phyloP scores from a whole-genome alignment of 2,113 vertebrate species.

The Cyrtonyx montezumae region DNA sequence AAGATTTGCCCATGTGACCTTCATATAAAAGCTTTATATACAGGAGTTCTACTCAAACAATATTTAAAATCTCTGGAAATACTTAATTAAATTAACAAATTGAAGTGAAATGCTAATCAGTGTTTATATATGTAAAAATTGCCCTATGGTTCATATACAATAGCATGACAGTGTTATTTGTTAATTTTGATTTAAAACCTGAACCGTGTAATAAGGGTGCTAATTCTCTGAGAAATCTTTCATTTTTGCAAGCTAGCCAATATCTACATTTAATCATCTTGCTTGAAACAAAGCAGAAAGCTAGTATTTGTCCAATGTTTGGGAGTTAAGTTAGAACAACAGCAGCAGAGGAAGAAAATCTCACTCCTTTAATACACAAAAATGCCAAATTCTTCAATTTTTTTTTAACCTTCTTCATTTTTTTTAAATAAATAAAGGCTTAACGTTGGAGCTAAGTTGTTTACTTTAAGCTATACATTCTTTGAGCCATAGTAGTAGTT shows the following conservation, averaged over 20 bases:
- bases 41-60: constrained; percentile 78
- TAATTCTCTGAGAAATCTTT: constrained; percentile 33
- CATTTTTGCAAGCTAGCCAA: constrained; percentile 14
- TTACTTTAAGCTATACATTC: constrained; percentile 68
- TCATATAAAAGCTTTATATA: constrained; percentile 78
- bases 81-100: constrained; percentile 72
- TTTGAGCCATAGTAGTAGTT: constrained; percentile 54
- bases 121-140: constrained; percentile 62
- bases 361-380: not conserved
- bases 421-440: constrained; percentile 73
- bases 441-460: constrained; percentile 53
- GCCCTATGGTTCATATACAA: constrained; percentile 36
- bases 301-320: constrained; percentile 5
- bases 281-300: constrained; percentile 61
- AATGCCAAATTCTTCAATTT: constrained; percentile 40
- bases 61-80: constrained; percentile 68
- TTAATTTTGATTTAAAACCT: constrained; percentile 65
- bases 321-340: constrained; percentile 18
- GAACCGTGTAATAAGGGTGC: constrained; percentile 23
- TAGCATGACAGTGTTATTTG: constrained; percentile 18
- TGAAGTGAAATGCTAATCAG: constrained; percentile 65
- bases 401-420: constrained; percentile 61
- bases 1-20: constrained; percentile 82
- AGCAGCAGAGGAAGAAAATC: constrained; percentile 15
- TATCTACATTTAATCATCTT: constrained; percentile 14